Evolutionary conservation across 2,888 invertebrate species (phyloP).

Genomic region (Nasonovia ribisnigri): DNA sequence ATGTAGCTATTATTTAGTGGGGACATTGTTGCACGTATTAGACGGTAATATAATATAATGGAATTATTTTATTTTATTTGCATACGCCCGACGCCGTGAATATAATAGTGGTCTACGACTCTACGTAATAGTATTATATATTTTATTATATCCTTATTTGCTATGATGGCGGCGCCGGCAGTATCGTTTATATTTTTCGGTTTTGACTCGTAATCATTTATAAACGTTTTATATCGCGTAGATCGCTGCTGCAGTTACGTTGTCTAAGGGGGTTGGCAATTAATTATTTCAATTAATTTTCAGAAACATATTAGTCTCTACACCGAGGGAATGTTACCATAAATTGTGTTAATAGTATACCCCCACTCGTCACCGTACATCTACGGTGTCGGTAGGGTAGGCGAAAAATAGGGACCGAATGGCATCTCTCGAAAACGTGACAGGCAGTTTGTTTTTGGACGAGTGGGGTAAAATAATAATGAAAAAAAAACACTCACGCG

Average conservation of each 20-base stretch:
- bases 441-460: conserved; percentile 59
- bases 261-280: conserved; percentile 29
- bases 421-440: conserved; percentile 54
- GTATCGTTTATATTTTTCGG: conserved; percentile 15
- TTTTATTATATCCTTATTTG: neutral
- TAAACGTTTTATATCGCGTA: neutral
- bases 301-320: conserved; percentile 32
- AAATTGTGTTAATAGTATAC: conserved; percentile 53
- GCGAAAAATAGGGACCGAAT: neutral
- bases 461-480: conserved; percentile 59
- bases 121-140: neutral
- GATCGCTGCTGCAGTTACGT: neutral
- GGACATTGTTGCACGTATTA: neutral
- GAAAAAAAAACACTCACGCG: conserved; percentile 36
- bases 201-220: neutral
- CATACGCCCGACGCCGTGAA: neutral
- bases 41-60: neutral
- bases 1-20: neutral
- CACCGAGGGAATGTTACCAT: conserved; percentile 30
- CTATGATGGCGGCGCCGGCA: neutral
- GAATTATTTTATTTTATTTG: conserved; percentile 16
- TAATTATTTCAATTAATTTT: conserved; percentile 60
- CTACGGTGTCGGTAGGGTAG: neutral
- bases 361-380: neutral
- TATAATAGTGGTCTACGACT: neutral